Base-by-base conservation (phyloP, 2,113 vertebrate genomes). In the Brachyistius frenatus region DNA sequence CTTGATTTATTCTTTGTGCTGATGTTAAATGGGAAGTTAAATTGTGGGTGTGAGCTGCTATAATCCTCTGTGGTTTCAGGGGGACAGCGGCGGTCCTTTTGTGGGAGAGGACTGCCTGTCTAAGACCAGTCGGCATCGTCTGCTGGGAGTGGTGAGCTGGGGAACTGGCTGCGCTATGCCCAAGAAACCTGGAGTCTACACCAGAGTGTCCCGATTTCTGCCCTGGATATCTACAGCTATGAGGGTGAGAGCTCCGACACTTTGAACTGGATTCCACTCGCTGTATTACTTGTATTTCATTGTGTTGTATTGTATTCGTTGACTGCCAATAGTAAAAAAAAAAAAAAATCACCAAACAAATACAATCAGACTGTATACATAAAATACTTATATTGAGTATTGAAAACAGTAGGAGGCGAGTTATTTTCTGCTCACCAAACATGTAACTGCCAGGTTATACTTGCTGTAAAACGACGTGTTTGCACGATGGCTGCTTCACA, bases 101-200 rank as follows among this genome's bases (percentile, higher is more conserved):
- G 96, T 97, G 75, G 96, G 95, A 30, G 95, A 96, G 23, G 97
- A 98, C 81, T 91, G 91, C 54, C 90, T 97, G 60, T 97, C 96
- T 0, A 96, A 95, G 85, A 90, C 91, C 2, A 91, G 88, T 16
- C 94, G 96, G 0, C 97, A 97, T 94, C 95, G 96, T 52, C 89
- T 98, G 30, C 91, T 96, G 5, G 96, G 97, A 1, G 95, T 98
- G 1, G 96, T 98, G 78, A 98, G 97, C 88, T 98, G 97, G 97
- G 97, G 97, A 35, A 97, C 96, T 0, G 96, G 96, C 57, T 98
- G 97, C 16, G 97, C 97, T 52, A 89, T 96, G 91, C 93, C 97
- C 58, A 96, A 96, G 87, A 98, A 97, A 80, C 97, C 97, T 0
- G 96, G 97, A 0, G 96, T 98, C 53, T 98, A 97, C 86, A 96